Evolutionary conservation across 2,888 invertebrate genomes (phyloP).

Genomic region (Protophormia terraenovae): DNA sequence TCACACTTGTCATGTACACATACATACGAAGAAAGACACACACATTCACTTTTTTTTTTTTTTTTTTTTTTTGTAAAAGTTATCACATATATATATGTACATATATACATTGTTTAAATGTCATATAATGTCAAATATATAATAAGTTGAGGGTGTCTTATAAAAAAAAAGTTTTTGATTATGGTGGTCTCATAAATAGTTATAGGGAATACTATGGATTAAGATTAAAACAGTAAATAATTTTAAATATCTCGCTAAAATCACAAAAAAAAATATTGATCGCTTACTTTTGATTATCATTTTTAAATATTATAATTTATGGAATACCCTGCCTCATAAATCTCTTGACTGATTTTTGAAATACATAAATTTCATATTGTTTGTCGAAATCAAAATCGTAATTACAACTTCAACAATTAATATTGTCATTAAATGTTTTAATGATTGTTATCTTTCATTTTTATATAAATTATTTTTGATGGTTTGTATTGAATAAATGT

Average conservation of each 20-base stretch:
- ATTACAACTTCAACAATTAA: background rate
- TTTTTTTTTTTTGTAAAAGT: background rate
- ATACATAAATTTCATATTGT: background rate
- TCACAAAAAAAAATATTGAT: too few species aligned
- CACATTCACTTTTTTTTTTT: background rate
- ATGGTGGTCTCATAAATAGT: too few species aligned
- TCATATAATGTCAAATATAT: conserved; percentile 19
- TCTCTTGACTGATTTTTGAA: background rate
- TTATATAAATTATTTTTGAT: background rate
- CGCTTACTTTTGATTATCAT: too few species aligned
- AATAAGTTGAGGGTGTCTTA: background rate
- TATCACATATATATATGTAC: too few species aligned
- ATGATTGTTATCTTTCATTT: background rate
- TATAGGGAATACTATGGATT: too few species aligned
- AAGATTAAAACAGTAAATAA: too few species aligned
- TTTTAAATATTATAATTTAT: too few species aligned
- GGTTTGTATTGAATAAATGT: background rate
- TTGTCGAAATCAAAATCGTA: background rate
- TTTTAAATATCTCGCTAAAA: too few species aligned
- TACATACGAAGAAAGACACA: background rate
- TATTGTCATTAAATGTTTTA: background rate
- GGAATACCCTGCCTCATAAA: background rate
- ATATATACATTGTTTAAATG: conserved; percentile 13
- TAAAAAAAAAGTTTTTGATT: too few species aligned
- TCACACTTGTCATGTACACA: background rate